Percentiles rank a stretch among this genome's conserved stretches.
Evolutionary conservation across 2,888 invertebrate genomes (phyloP).

Genomic region (Sesamia inferens): DNA sequence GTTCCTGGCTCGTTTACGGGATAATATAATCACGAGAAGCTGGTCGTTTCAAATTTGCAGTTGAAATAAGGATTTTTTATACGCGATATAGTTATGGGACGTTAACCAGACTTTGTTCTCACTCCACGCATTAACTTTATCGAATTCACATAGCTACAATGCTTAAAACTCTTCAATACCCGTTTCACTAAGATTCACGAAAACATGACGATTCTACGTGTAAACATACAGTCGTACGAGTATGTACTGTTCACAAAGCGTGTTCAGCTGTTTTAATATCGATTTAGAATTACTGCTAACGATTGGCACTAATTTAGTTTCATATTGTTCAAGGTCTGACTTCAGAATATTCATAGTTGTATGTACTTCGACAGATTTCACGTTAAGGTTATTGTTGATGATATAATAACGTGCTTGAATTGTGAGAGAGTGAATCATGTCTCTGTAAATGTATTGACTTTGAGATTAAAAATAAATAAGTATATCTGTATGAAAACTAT

Average conservation of each 20-base stretch:
- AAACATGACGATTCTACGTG: conserved; percentile 7
- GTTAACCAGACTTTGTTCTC: conserved; percentile 14
- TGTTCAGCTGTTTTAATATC: conserved; percentile 37
- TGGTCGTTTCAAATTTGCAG: background rate
- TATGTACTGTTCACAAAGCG: conserved; percentile 15
- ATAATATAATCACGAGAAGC: background rate
- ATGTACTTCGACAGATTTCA: conserved; percentile 12
- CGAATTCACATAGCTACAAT: conserved; percentile 5
- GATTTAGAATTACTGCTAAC: conserved; percentile 36
- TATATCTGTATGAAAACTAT: too few relatives aligned
- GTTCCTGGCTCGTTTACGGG: background rate
- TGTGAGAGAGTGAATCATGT: too few relatives aligned
- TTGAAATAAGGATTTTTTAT: too few relatives aligned
- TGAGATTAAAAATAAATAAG: too few relatives aligned
- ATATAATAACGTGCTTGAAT: too few relatives aligned
- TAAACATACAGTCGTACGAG: background rate
- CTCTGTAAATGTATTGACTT: too few relatives aligned
- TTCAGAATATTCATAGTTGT: conserved; percentile 45
- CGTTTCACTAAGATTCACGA: conserved; percentile 23
- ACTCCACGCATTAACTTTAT: conserved; percentile 18
- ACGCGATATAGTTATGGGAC: too few relatives aligned
- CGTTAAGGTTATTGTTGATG: too few relatives aligned
- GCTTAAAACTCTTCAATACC: conserved; percentile 3
- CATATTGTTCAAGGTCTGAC: conserved; percentile 56
- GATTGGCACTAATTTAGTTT: conserved; percentile 54